Conservation (phyloP, 1,140 invertebrate genomes). For the Conus ventricosus region DNA sequence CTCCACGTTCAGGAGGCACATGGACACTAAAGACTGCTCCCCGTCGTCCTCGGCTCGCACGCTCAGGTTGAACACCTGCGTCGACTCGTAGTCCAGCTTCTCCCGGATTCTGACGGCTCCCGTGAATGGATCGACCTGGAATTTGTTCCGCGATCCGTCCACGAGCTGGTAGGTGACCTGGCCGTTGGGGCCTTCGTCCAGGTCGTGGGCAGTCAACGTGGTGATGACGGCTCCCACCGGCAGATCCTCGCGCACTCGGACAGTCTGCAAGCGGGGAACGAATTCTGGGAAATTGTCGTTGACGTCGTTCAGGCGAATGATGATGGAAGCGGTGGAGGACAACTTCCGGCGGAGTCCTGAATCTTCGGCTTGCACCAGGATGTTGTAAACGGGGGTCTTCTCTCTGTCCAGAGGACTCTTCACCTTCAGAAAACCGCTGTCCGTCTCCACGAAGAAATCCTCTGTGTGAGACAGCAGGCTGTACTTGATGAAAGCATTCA, state of each 20-base stretch:
- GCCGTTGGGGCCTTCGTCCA: constrained; percentile 88
- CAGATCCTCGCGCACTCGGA: constrained; percentile 93
- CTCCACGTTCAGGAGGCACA: constrained; percentile 80
- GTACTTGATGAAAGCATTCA: constrained; percentile 87
- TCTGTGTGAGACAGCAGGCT: constrained; percentile 87
- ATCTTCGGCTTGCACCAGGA: constrained; percentile 89
- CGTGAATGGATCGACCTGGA: constrained; percentile 87
- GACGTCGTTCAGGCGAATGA: constrained; percentile 66
- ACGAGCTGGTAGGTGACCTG: constrained; percentile 81
- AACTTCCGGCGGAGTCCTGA: constrained; percentile 70
- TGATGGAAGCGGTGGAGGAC: constrained; percentile 64
- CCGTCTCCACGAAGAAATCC: constrained; percentile 88
- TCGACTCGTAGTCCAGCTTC: constrained; percentile 88
- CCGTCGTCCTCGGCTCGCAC: constrained; percentile 87
- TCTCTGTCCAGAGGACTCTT: constrained; percentile 87
- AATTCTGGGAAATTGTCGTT: constrained; percentile 73
- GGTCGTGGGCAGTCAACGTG: constrained; percentile 89
- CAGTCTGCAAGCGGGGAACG: constrained; percentile 80
- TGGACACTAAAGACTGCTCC: constrained; percentile 65
- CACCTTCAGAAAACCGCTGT: constrained; percentile 86
- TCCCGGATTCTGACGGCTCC: constrained; percentile 87
- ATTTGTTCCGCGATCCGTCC: constrained; percentile 79
- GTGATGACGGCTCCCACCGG: constrained; percentile 90
- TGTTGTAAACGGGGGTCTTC: constrained; percentile 87
- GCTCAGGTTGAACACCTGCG: constrained; percentile 90